Conservation (phyloP, 2,113 vertebrate genomes). For the Acinonyx jubatus region DNA sequence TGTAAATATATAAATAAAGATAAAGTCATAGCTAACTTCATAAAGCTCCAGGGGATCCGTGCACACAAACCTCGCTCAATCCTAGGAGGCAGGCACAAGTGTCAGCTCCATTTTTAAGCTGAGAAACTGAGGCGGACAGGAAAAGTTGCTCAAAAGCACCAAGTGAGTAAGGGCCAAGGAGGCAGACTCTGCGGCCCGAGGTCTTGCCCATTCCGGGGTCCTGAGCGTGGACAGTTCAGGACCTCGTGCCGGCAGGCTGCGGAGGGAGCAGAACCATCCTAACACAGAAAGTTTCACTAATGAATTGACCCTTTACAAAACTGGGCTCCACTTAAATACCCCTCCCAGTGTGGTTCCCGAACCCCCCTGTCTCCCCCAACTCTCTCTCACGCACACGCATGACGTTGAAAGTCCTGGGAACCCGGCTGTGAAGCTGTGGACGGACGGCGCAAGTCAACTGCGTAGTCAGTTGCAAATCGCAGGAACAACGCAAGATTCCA, state of each 20-base stretch:
- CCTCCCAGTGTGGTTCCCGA: rapidly evolving
- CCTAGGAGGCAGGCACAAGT: not conserved
- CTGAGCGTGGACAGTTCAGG: no score
- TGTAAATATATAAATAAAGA: not conserved
- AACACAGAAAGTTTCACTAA: not conserved
- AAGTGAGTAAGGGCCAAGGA: no score
- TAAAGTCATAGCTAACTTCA: not conserved
- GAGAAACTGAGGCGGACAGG: not conserved
- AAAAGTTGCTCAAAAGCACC: not conserved
- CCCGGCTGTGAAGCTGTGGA: not conserved
- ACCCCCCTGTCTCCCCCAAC: not conserved
- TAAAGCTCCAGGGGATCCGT: not conserved
- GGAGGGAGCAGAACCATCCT: rapidly evolving
- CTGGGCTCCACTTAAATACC: not conserved
- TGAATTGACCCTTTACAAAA: rapidly evolving
- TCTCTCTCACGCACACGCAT: not conserved
- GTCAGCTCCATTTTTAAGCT: not conserved
- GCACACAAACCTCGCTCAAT: rapidly evolving
- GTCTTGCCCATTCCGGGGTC: not conserved
- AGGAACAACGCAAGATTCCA: not conserved
- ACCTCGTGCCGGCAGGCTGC: not conserved
- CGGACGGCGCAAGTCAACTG: not conserved
- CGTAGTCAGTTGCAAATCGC: not conserved
- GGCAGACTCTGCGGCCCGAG: not conserved
- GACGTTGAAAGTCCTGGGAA: not conserved